A percentile compares a stretch with the other conserved stretches of the same genome.
These are phyloP conservation scores for Serripes groenlandicus DNA, from an alignment of 2,888 invertebrate genomes.

Conservation along the genomic window DNA sequence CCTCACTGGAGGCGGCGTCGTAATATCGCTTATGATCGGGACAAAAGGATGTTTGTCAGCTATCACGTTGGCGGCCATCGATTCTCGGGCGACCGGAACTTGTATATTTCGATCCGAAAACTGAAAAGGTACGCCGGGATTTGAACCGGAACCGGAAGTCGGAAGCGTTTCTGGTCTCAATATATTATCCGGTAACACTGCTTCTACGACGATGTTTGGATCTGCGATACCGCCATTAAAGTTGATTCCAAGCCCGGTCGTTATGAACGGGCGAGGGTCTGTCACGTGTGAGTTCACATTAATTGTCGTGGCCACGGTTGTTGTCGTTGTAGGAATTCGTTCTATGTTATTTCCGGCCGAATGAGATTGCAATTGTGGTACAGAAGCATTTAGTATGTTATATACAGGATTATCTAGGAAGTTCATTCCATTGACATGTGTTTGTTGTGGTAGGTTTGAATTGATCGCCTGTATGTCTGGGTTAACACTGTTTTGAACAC, in stretches of 20 bases:
- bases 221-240: constrained; percentile 12
- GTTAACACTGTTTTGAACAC: neutral
- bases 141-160: neutral
- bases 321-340: neutral
- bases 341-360: neutral
- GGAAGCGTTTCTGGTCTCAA: neutral
- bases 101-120: neutral
- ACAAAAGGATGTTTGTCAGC: neutral
- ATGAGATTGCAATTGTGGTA: neutral
- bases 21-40: neutral
- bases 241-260: constrained; percentile 4
- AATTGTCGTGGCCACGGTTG: constrained; percentile 9
- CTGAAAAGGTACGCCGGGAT: neutral
- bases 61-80: neutral
- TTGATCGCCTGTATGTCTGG: neutral
- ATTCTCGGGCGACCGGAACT: neutral
- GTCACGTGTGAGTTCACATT: neutral
- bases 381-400: neutral
- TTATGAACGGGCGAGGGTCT: neutral
- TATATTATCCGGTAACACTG: neutral
- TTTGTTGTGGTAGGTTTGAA: neutral
- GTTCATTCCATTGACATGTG: neutral
- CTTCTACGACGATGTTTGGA: neutral
- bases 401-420: constrained; percentile 3
- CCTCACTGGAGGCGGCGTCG: neutral